A percentile compares a stretch with the other conserved stretches of the same genome.
Conservation (phyloP, 2,888 invertebrate species). For the Homarus gammarus region DNA sequence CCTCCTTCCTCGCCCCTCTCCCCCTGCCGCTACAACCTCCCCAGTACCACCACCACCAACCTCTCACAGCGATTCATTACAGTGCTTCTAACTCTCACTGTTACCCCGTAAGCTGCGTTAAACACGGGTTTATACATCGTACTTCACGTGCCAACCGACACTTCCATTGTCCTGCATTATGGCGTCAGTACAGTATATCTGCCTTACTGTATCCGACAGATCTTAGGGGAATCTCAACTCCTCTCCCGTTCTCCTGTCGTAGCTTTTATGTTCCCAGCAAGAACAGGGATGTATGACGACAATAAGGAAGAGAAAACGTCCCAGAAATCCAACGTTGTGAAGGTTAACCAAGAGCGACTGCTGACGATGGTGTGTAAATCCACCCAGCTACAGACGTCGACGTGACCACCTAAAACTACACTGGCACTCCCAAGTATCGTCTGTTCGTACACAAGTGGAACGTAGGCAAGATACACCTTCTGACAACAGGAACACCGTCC, state of each 20-base stretch:
- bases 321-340: background rate
- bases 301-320: background rate
- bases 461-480: background rate
- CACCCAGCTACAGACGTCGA: background rate
- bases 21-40: background rate
- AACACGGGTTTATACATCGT: background rate
- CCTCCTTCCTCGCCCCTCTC: background rate
- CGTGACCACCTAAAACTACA: no score
- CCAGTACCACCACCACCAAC: background rate
- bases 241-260: background rate
- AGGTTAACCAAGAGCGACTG: background rate
- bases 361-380: background rate
- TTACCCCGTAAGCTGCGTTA: background rate
- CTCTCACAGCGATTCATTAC: background rate
- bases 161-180: conserved; percentile 5
- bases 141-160: background rate
- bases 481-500: background rate
- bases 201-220: background rate
- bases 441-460: background rate
- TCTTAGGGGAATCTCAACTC: background rate
- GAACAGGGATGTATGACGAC: background rate
- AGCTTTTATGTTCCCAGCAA: background rate
- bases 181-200: background rate
- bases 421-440: background rate
- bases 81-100: background rate